Evolutionary conservation across 2,888 invertebrate genomes (phyloP), one percentile per base, ranked within the genome.

Genomic region (Magallana nippona): DNA sequence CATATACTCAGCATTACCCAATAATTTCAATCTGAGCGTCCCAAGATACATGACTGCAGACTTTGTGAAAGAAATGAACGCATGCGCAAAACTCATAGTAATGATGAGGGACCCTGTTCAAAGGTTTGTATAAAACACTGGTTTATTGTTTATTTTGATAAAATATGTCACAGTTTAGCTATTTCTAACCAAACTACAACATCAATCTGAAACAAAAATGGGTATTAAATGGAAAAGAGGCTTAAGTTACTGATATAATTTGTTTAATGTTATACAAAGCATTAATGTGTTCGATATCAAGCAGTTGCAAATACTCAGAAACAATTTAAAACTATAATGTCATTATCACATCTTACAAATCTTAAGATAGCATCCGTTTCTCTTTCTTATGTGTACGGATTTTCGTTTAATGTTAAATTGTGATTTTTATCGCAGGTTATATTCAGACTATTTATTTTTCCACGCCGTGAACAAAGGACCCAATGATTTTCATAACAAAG

Each of bases 361-460:
- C 44, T 44, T 8, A 44, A 44, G 8, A 44, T 44, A 44, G 44
- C 44, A 44, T 44, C 44, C 5, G 44, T 44, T 44, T 44, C 8
- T 44, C 44, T 44, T 44, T 44, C 44, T 0, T 44, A 44, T 44
- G 44, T 44, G 44, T 44, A 10, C 44, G 8, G 8, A 19, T 19
- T n/a, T 56, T 17, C 10, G 1, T 32, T 10, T 15, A 44, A 10
- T 71, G 32, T 82, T 77, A 22, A 17, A 17, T 0, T n/a, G 15
- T 22, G 13, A 17, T 78, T 17, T n/a, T 63, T 79, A 27, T 88
- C 87, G 83, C 80, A 88, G 88, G 80, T 78, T 88, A 11, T 88
- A 88, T 78, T 88, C 88, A 2, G 86, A 88, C 55, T 88, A 87
- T 56, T 78, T 88, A 8, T 87, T 85, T 80, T 86, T 88, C 57